Conservation (phyloP, 2,113 vertebrate genomes). For the Misgurnus anguillicaudatus region DNA sequence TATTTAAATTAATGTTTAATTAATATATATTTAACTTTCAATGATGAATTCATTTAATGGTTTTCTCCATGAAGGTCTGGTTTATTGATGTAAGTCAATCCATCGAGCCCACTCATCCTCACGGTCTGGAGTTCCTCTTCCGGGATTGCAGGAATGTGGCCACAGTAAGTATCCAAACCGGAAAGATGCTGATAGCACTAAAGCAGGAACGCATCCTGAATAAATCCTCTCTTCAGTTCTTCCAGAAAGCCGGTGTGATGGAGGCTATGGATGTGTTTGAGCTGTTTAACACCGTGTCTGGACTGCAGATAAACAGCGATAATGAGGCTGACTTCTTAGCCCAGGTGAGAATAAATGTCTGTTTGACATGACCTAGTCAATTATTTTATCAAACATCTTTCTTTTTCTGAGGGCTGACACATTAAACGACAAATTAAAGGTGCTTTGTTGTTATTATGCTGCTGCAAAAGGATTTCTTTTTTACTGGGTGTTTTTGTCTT, state of each 20-base stretch:
- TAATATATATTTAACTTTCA: too few relatives aligned
- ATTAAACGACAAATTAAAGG: too few relatives aligned
- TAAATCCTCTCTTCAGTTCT: conserved; percentile 78
- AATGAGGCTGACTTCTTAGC: conserved; percentile 88
- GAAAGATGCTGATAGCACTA: neutral
- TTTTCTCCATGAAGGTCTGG: conserved; percentile 81
- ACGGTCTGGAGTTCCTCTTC: conserved; percentile 93
- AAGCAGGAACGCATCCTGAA: neutral
- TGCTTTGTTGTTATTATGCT: too few relatives aligned
- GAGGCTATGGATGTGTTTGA: conserved; percentile 84
- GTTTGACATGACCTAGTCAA: neutral
- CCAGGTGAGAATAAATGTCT: conserved; percentile 74
- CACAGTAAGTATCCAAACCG: conserved; percentile 41
- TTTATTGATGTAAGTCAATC: conserved; percentile 97
- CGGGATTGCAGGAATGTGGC: conserved; percentile 87
- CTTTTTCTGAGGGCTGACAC: too few relatives aligned
- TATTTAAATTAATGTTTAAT: too few relatives aligned
- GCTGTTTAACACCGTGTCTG: conserved; percentile 90
- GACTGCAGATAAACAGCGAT: conserved; percentile 83
- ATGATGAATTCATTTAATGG: too few relatives aligned
- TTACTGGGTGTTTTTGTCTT: too few relatives aligned
- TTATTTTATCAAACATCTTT: neutral
- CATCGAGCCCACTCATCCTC: conserved; percentile 92
- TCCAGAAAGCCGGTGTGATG: conserved; percentile 87
- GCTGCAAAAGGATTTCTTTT: too few relatives aligned